These are phyloP conservation scores for Cosmopolites sordidus DNA, from an alignment of 2,888 invertebrate genomes.

Conservation along the genomic window DNA sequence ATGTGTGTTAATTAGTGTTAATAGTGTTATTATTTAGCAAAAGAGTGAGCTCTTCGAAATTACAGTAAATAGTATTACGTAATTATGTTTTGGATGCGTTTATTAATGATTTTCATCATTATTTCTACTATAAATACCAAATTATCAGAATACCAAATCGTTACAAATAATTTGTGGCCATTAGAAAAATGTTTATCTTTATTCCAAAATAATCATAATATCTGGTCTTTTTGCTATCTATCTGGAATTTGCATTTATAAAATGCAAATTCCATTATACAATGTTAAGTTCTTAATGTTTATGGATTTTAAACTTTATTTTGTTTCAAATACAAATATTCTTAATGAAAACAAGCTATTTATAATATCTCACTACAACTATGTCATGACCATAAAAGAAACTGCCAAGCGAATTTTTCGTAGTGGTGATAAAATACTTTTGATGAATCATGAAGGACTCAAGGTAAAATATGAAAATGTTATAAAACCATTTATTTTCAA, in stretches of 20 bases:
- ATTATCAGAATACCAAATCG: no score
- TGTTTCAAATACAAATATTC: background rate
- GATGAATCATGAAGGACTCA: conserved; percentile 5
- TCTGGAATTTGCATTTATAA: background rate
- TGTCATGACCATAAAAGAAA: conserved; percentile 1
- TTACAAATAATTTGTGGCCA: background rate
- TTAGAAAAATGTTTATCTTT: background rate
- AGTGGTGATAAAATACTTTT: conserved; percentile 16
- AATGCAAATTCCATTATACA: background rate
- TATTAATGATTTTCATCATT: no score
- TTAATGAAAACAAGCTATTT: conserved; percentile 11
- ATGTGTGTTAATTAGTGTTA: no score
- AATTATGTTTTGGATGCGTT: no score
- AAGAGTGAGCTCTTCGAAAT: no score
- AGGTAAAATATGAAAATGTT: conserved; percentile 2
- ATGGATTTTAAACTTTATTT: background rate
- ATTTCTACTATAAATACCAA: no score
- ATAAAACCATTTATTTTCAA: background rate
- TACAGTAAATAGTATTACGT: no score
- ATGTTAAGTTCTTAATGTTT: background rate
- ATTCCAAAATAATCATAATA: background rate
- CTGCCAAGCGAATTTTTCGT: conserved; percentile 4
- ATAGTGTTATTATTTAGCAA: no score
- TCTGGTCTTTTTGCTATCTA: background rate
- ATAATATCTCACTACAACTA: conserved; percentile 7